Conservation (phyloP, 1,140 invertebrate species). For the Heterodera carotae region DNA sequence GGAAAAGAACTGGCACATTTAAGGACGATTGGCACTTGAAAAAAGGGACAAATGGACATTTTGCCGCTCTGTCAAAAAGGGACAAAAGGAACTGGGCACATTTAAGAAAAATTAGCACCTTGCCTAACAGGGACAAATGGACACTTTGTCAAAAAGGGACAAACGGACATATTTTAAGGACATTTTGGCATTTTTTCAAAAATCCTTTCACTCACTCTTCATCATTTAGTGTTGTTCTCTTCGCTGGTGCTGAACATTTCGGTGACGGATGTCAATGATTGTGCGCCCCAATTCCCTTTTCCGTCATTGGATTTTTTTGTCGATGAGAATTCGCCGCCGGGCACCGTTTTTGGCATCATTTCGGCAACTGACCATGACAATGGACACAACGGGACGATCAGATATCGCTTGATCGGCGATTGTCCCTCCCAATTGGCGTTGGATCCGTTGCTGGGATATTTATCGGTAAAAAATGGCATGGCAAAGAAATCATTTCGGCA, state of each 20-base stretch:
- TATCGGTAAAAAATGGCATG: not conserved
- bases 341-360: conserved; percentile 22
- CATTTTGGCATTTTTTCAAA: no score
- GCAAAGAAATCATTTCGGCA: no score
- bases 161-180: no score
- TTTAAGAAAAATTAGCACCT: no score
- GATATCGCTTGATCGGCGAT: conserved; percentile 1
- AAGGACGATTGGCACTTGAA: no score
- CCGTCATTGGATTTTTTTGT: conserved; percentile 4
- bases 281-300: not conserved
- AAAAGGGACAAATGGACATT: not conserved
- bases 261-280: conserved; percentile 10
- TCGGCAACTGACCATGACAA: conserved; percentile 2
- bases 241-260: conserved; percentile 14
- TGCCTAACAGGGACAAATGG: not conserved
- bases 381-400: not conserved
- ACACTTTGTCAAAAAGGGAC: no score
- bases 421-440: conserved; percentile 1
- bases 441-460: conserved; percentile 18
- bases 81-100: no score
- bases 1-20: no score
- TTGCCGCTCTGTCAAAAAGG: no score
- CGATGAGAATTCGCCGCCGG: conserved; percentile 11
- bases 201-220: not conserved
- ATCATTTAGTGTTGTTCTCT: conserved; percentile 4